Evolutionary conservation across 2,113 vertebrate species (phyloP).

Genomic region (Phaethon lepturus): DNA sequence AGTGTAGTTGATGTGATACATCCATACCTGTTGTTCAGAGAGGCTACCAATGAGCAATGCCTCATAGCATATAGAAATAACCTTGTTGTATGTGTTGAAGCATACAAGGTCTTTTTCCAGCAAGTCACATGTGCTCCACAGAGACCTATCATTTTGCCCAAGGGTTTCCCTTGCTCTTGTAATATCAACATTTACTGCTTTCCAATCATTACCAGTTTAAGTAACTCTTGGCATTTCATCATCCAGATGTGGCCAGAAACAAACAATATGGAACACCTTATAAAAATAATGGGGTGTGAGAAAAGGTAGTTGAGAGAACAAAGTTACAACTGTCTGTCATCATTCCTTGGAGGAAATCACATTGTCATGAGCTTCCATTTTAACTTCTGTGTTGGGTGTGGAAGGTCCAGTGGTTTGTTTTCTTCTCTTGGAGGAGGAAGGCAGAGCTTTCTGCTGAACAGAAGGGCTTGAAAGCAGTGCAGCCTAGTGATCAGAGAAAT

Average conservation of each 20-base stretch:
- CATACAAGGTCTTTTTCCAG: not conserved
- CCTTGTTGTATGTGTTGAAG: not conserved
- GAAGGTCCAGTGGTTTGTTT: not conserved
- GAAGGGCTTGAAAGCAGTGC: not conserved
- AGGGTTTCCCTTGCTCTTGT: not conserved
- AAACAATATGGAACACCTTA: not conserved
- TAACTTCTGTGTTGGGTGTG: not conserved
- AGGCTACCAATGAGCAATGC: not conserved
- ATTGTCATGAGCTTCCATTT: not conserved
- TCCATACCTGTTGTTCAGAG: not conserved
- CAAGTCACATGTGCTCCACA: not conserved
- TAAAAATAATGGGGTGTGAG: not conserved
- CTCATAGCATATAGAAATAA: not conserved
- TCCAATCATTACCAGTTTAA: not conserved
- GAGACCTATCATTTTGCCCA: not conserved
- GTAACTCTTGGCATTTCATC: not conserved
- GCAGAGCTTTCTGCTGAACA: not conserved
- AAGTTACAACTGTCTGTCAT: not conserved
- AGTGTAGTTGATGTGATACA: not conserved
- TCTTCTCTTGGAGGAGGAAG: not conserved
- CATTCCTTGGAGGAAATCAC: not conserved
- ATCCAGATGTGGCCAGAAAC: not conserved
- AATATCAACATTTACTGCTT: not conserved
- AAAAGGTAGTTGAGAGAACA: not conserved
- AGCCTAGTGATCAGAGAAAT: not conserved